Conservation (phyloP, 2,113 vertebrate genomes). For the Cyphomyrus discorhynchus region DNA sequence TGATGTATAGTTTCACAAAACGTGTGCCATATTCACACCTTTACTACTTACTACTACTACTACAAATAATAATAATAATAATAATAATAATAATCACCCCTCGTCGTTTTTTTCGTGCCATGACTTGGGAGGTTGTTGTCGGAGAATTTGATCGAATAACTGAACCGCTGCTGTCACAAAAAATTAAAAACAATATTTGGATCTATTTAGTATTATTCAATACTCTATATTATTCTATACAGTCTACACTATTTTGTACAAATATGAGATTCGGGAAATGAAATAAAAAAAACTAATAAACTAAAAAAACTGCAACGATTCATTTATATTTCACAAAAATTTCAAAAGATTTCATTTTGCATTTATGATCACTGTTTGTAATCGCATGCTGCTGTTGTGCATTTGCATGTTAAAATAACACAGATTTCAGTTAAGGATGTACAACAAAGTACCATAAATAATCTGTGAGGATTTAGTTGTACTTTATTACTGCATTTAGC, state of each 20-base stretch:
- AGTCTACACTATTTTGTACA: neutral
- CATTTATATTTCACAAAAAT: neutral
- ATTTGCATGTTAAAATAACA: neutral
- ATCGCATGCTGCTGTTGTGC: neutral
- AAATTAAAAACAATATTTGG: neutral
- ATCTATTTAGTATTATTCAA: neutral
- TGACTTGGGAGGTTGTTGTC: constrained; percentile 80
- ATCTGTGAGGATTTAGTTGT: neutral
- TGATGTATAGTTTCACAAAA: neutral
- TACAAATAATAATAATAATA: neutral
- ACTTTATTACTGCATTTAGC: neutral
- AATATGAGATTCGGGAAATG: neutral
- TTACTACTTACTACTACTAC: neutral
- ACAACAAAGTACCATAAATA: neutral
- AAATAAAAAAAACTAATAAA: neutral
- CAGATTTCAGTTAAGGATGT: neutral
- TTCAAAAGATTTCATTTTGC: neutral
- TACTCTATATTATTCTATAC: neutral
- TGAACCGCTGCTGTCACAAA: constrained; percentile 57
- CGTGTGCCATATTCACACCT: neutral
- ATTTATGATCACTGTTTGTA: neutral
- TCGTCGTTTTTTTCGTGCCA: constrained; percentile 87
- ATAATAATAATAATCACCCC: constrained; percentile 62
- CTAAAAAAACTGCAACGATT: neutral
- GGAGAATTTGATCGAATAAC: constrained; percentile 77